A percentile compares a stretch with the other conserved stretches of the same genome.
Evolutionary conservation across 2,888 invertebrate species (phyloP).

Genomic region (Coecobrya sp.): DNA sequence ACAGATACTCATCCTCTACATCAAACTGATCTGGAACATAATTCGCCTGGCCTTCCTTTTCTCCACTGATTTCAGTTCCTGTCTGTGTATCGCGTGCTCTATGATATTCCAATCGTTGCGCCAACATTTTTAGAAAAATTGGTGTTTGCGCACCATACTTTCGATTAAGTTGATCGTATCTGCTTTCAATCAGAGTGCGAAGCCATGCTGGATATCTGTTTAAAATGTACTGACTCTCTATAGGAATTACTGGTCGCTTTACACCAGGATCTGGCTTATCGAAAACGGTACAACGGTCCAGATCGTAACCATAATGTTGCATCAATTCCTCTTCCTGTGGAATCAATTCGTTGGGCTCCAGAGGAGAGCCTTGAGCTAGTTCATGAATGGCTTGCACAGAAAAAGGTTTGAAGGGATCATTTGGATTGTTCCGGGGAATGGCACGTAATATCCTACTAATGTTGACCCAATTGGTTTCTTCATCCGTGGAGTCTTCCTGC

Average conservation of each 20-base stretch:
- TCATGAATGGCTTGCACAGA: constrained; percentile 60
- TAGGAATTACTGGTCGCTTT: constrained; percentile 46
- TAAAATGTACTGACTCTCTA: constrained; percentile 60
- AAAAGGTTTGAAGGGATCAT: constrained; percentile 79
- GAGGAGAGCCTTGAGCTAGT: constrained; percentile 30
- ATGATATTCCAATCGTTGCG: constrained; percentile 72
- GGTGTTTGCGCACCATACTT: constrained; percentile 70
- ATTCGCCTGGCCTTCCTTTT: constrained; percentile 22
- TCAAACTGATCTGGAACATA: constrained; percentile 42
- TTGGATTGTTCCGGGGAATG: constrained; percentile 78
- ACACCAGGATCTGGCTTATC: constrained; percentile 67
- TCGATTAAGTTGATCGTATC: constrained; percentile 67
- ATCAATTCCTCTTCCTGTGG: constrained; percentile 71
- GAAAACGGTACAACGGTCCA: constrained; percentile 78
- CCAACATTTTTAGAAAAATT: constrained; percentile 74
- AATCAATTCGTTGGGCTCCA: constrained; percentile 7
- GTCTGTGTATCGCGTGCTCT: constrained; percentile 26
- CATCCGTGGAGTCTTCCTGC: constrained; percentile 63
- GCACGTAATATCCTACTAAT: constrained; percentile 63
- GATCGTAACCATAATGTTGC: constrained; percentile 77
- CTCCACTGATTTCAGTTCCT: no score
- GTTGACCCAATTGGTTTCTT: constrained; percentile 74
- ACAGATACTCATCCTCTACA: constrained; percentile 63
- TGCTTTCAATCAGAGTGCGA: constrained; percentile 68
- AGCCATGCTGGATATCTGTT: constrained; percentile 83